Evolutionary conservation across 2,888 invertebrate genomes (phyloP), one percentile per base, ranked within the genome.

Genomic region (Leptinotarsa juncta): DNA sequence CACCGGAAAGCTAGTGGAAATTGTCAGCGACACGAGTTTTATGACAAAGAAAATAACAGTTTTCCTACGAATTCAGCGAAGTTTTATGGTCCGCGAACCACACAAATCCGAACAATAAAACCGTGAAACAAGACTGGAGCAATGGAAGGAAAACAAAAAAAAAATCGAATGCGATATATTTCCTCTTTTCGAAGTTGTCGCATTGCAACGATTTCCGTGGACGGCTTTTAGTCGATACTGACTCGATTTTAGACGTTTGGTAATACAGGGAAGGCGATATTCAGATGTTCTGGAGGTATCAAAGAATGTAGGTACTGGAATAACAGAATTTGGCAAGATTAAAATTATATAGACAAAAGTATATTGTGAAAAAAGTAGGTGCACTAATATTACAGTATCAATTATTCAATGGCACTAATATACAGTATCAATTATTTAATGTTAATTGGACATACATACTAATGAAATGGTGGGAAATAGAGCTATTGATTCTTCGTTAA

Each of bases 1-100:
- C 55, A 49, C 15, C 75, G 77, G 75, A 73, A 77, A 77, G 71
- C 77, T 71, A 70, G 76, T 74, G 72, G 74, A 78, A 79, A 78
- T 79, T 76, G 79, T 77, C 74, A 72, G 73, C 80, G 72, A 71
- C 70, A 77, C 67, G 77, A 78, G 71, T 76, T 81, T 79, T 80
- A 79, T 75, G 79, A 78, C 76, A 73, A 72, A 78, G 79, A 74
- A 79, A 80, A 77, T 77, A 79, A 78, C 77, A 72, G 77, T 75
- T 78, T 82, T 81, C 80, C 78, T 77, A 81, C 81, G 76, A 81
- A 81, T 80, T 77, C 80, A 73, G 75, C 67, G 57, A 76, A 76
- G 78, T 81, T 82, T 82, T 82, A 82, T 80, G 80, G 79, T 73
- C 76, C 79, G 80, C 77, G 80, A 81, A 82, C 80, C 78, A 66